phyloP scores from a whole-genome alignment of 1,140 invertebrate genomes.

The Saxidomus purpurata region DNA sequence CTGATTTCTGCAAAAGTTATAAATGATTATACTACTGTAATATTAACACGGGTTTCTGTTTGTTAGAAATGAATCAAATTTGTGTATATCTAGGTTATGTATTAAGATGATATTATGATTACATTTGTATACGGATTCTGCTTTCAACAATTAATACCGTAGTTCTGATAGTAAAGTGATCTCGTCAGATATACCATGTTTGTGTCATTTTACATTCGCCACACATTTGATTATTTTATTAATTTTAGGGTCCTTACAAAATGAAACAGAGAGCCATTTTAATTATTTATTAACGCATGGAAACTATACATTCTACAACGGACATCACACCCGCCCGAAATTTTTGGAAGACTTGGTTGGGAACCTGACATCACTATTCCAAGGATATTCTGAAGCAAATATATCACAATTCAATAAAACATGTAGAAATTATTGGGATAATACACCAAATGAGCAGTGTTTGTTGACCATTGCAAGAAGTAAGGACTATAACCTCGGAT shows the following conservation, averaged over 20 bases:
- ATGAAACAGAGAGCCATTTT: neutral
- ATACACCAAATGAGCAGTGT: constrained; percentile 8
- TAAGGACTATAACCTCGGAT: neutral
- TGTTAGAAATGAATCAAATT: too few relatives aligned
- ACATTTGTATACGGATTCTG: too few relatives aligned
- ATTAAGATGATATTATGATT: too few relatives aligned
- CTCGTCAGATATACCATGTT: too few relatives aligned
- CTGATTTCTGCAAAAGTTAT: too few relatives aligned
- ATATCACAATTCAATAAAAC: constrained; percentile 21
- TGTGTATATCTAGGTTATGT: too few relatives aligned
- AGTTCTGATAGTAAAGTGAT: too few relatives aligned
- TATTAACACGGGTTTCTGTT: too few relatives aligned
- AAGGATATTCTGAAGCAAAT: neutral
- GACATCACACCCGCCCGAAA: neutral
- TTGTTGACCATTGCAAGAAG: constrained; percentile 23
- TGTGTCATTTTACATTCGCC: too few relatives aligned
- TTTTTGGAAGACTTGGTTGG: constrained; percentile 1
- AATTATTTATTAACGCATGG: neutral
- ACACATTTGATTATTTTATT: neutral
- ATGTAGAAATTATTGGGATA: constrained; percentile 20
- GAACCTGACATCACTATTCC: neutral
- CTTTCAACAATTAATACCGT: too few relatives aligned
- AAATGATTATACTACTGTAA: too few relatives aligned
- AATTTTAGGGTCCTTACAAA: neutral
- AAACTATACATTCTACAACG: constrained; percentile 2